phyloP scores from a whole-genome alignment of 2,113 vertebrate genomes.

The Macrotis lagotis region DNA sequence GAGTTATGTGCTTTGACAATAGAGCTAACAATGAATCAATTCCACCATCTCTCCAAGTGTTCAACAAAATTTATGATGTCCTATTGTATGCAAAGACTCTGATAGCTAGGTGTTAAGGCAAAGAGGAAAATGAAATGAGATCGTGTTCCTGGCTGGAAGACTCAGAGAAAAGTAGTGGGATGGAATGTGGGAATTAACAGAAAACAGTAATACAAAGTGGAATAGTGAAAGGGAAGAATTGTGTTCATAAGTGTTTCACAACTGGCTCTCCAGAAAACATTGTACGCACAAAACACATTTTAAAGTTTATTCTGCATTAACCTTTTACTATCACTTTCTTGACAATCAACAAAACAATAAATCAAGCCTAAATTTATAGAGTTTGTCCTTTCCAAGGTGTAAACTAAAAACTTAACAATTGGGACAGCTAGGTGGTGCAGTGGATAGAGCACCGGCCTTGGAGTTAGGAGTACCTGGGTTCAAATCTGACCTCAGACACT shows the following conservation, averaged over 20 bases:
- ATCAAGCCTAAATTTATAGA: not conserved
- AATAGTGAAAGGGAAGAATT: not conserved
- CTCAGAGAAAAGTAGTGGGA: not conserved
- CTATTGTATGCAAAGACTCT: not conserved
- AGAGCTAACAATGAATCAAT: not conserved
- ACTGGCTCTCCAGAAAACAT: not conserved
- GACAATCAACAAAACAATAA: not conserved
- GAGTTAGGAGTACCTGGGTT: no score
- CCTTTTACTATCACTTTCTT: not conserved
- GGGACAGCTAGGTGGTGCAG: no score
- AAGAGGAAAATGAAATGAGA: not conserved
- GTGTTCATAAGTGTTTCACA: not conserved
- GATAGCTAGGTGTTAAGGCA: not conserved
- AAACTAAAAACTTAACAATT: not conserved
- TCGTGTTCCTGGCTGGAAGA: not conserved
- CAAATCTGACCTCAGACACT: no score
- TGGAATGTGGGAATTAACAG: not conserved
- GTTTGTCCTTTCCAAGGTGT: not conserved
- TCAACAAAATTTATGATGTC: not conserved
- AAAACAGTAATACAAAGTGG: not conserved
- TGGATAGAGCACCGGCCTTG: no score
- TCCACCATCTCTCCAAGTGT: not conserved
- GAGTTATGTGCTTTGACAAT: not conserved
- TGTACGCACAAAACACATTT: not conserved
- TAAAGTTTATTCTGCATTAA: not conserved